These are phyloP conservation scores for Mythimna lalbum DNA, from an alignment of 2,888 invertebrate genomes.

Conservation along the genomic window DNA sequence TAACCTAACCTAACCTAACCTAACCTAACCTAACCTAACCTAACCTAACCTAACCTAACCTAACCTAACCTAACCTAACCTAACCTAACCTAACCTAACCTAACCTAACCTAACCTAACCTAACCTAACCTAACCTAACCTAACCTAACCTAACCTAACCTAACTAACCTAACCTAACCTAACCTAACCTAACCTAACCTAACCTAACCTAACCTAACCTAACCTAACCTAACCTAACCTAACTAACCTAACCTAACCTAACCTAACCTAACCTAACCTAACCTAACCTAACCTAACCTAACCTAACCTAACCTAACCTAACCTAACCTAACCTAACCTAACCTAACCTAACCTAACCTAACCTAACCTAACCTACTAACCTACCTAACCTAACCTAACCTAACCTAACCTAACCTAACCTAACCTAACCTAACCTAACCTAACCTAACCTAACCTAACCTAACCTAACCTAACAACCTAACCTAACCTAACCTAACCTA, in stretches of 20 bases:
- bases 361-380: constrained; percentile 44
- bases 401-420: constrained; percentile 39
- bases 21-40: constrained; percentile 50
- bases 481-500: constrained; percentile 54
- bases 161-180: not conserved
- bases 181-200: not conserved
- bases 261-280: constrained; percentile 1
- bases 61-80: constrained; percentile 61
- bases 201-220: not conserved
- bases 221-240: not conserved
- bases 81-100: constrained; percentile 44
- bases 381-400: constrained; percentile 45
- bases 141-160: not conserved
- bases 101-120: constrained; percentile 56
- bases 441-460: constrained; percentile 1
- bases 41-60: constrained; percentile 25
- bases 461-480: constrained; percentile 19
- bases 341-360: constrained; percentile 57
- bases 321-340: not conserved
- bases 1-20: constrained; percentile 45
- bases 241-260: not conserved
- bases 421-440: not conserved
- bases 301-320: constrained; percentile 1
- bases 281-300: constrained; percentile 1
- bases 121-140: constrained; percentile 35